Evolutionary conservation across 2,113 vertebrate species (phyloP).

Genomic region (Sceloporus undulatus): DNA sequence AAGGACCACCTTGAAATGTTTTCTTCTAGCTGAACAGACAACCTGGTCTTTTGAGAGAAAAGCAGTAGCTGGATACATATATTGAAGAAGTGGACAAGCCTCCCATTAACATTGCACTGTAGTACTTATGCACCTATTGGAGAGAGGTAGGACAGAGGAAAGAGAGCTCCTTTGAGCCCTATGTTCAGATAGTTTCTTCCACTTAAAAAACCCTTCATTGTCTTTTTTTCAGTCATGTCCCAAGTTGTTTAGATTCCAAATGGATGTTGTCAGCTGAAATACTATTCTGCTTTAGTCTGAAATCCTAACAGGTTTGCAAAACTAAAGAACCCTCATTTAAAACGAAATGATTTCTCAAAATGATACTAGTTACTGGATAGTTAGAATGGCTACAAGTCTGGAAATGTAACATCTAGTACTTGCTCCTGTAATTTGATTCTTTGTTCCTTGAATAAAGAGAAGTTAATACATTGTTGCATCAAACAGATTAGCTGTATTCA

Average conservation of each 20-base stretch:
- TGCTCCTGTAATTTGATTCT: constrained; percentile 8
- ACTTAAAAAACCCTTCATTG: neutral
- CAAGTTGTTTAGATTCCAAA: neutral
- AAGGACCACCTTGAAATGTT: neutral
- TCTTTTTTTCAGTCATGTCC: neutral
- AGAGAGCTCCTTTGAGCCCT: neutral
- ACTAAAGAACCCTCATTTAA: neutral
- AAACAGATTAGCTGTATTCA: neutral
- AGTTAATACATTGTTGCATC: neutral
- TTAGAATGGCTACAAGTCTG: neutral
- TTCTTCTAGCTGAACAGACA: neutral
- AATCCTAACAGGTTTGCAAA: neutral
- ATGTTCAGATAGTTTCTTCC: neutral
- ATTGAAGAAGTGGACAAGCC: neutral
- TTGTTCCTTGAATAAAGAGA: neutral
- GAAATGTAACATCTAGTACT: neutral
- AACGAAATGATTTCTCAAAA: neutral
- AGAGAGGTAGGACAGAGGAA: neutral
- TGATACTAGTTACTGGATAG: neutral
- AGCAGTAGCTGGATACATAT: neutral
- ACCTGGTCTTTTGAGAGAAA: neutral
- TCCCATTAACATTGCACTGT: neutral
- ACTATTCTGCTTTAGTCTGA: neutral
- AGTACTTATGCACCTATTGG: too few relatives aligned
- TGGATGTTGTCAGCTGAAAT: neutral